These are phyloP conservation scores for Tursiops truncatus DNA, from an alignment of 2,113 vertebrate genomes.

Conservation along the genomic window DNA sequence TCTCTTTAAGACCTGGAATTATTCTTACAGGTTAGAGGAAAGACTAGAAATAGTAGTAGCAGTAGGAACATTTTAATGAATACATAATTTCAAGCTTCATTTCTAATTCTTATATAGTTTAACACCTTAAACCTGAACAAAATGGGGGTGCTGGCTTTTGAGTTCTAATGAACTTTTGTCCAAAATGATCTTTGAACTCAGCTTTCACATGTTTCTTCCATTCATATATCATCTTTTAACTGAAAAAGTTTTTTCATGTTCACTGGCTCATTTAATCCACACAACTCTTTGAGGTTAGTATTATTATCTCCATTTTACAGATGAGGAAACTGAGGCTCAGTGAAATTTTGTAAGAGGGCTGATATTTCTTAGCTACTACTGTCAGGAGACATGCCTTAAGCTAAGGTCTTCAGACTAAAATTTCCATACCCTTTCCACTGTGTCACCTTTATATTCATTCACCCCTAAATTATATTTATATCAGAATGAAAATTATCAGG, in stretches of 20 bases:
- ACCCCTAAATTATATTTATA: not conserved
- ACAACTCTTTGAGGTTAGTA: not conserved
- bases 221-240: not conserved
- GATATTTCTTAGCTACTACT: not conserved
- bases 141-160: not conserved
- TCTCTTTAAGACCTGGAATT: not conserved
- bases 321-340: not conserved
- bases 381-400: not conserved
- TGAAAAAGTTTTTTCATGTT: not conserved
- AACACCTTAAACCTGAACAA: not conserved
- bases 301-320: not conserved
- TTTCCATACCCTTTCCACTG: not conserved
- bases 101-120: not conserved
- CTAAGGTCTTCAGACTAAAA: not conserved
- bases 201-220: not conserved
- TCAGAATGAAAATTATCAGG: conserved; percentile 20
- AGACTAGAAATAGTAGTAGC: not conserved
- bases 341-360: not conserved
- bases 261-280: not conserved
- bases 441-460: not conserved
- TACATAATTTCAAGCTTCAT: not conserved
- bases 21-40: not conserved
- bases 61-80: not conserved
- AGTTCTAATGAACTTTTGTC: not conserved
- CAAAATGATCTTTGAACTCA: not conserved